Percentiles rank a stretch among this genome's conserved stretches.
These are phyloP conservation scores for Oryzias sinensis DNA, from an alignment of 2,797 vertebrate species.

Conservation along the genomic window DNA sequence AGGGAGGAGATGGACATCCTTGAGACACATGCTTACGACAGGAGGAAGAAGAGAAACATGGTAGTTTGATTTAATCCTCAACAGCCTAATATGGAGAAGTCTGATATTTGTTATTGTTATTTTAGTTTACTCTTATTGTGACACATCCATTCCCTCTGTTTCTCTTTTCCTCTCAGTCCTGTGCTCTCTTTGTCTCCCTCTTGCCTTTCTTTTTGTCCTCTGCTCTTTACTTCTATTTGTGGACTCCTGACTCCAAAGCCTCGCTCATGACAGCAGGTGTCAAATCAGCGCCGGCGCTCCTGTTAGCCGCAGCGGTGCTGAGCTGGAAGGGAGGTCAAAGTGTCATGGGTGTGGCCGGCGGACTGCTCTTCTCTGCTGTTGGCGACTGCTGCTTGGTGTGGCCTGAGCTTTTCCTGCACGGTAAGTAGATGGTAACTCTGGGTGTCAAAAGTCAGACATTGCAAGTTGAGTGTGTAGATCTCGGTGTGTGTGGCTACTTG, in stretches of 20 bases:
- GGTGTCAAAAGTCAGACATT: too few relatives aligned
- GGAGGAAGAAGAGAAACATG: slow-evolving; percentile 73
- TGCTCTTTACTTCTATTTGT: slow-evolving; percentile 77
- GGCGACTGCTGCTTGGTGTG: slow-evolving; percentile 86
- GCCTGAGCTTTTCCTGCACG: slow-evolving; percentile 76
- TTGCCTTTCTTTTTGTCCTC: slow-evolving; percentile 70
- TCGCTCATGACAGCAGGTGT: slow-evolving; percentile 71
- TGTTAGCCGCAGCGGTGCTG: slow-evolving; percentile 70
- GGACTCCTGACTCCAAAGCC: slow-evolving; percentile 67
- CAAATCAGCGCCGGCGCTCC: slow-evolving; percentile 79
- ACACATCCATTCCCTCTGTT: neutral
- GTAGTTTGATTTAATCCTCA: slow-evolving; percentile 41
- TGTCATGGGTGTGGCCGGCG: slow-evolving; percentile 72
- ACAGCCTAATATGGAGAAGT: neutral
- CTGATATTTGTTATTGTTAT: neutral
- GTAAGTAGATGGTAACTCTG: slow-evolving; percentile 42
- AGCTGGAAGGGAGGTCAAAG: slow-evolving; percentile 57
- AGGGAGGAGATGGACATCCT: slow-evolving; percentile 79
- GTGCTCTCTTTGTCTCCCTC: slow-evolving; percentile 68
- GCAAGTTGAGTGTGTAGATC: too few relatives aligned
- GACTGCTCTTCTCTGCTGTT: slow-evolving; percentile 79
- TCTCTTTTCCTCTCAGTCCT: slow-evolving; percentile 61
- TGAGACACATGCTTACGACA: slow-evolving; percentile 75
- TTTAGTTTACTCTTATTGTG: slow-evolving; percentile 1
- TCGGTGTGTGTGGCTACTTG: too few relatives aligned